Evolutionary conservation across 2,888 invertebrate species (phyloP).

Genomic region (Andrena flavipes): DNA sequence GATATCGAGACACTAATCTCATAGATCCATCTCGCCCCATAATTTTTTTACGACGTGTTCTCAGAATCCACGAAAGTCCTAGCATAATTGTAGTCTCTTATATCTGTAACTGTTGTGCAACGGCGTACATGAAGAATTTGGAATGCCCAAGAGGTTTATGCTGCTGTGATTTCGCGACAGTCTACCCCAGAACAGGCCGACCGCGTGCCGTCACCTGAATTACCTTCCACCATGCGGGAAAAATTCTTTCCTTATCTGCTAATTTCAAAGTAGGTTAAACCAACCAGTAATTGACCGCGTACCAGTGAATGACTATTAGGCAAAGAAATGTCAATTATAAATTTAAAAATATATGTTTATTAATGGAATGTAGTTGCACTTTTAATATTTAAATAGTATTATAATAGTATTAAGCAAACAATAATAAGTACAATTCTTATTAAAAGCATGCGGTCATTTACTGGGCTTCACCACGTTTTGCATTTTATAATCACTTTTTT

Average conservation of each 20-base stretch:
- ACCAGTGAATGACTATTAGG: too few species aligned
- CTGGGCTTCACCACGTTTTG: too few species aligned
- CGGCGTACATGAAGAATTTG: slow-evolving; percentile 47
- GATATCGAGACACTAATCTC: slow-evolving; percentile 6
- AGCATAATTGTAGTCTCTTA: slow-evolving; percentile 35
- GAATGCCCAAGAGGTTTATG: slow-evolving; percentile 49
- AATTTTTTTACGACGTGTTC: slow-evolving; percentile 31
- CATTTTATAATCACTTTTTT: too few species aligned
- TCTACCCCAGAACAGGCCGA: slow-evolving; percentile 33
- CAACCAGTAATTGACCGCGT: too few species aligned
- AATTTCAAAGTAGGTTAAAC: too few species aligned
- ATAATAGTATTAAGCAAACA: too few species aligned
- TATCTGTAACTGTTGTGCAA: slow-evolving; percentile 53
- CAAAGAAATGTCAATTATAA: too few species aligned
- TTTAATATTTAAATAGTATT: too few species aligned
- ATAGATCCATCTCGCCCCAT: slow-evolving; percentile 12
- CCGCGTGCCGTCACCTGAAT: slow-evolving; percentile 36
- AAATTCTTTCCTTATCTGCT: neutral
- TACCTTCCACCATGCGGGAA: slow-evolving; percentile 8
- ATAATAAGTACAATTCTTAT: too few species aligned
- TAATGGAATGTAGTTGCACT: too few species aligned
- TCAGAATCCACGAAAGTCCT: slow-evolving; percentile 50
- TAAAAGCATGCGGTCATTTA: too few species aligned
- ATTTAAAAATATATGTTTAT: too few species aligned
- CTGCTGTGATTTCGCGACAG: slow-evolving; percentile 37